A percentile compares a stretch with the other conserved stretches of the same genome.
Conservation (phyloP, 2,113 vertebrate genomes). For the Lates calcarifer region DNA sequence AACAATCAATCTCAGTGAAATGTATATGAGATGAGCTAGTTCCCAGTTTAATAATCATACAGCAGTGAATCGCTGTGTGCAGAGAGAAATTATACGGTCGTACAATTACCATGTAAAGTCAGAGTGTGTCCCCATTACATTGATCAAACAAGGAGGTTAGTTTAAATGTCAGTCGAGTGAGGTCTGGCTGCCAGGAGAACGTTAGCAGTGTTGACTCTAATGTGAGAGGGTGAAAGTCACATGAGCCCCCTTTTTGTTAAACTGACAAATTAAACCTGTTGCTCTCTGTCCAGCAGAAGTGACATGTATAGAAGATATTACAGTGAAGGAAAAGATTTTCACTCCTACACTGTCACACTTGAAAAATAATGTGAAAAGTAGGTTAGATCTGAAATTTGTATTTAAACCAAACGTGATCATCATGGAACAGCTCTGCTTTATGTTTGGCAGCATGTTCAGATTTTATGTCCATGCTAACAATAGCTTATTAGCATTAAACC, state of each 20-base stretch:
- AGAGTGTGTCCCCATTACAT: not conserved
- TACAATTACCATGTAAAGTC: conserved; percentile 30
- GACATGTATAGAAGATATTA: conserved; percentile 18
- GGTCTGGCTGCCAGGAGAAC: not conserved
- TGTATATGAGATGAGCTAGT: not conserved
- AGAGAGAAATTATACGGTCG: conserved; percentile 10
- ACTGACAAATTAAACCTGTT: conserved; percentile 17
- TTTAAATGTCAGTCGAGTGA: conserved; percentile 12
- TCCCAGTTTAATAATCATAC: conserved; percentile 17
- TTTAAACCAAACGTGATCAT: not conserved
- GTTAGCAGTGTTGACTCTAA: not conserved
- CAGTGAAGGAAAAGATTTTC: not conserved
- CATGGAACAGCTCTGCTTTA: not conserved
- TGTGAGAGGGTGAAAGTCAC: not conserved
- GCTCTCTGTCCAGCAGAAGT: not conserved
- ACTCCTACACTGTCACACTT: not conserved
- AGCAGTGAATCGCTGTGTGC: conserved; percentile 4
- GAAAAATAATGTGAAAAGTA: conserved; percentile 26
- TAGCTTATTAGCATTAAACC: too few relatives aligned
- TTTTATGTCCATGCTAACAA: too few relatives aligned
- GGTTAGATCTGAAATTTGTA: conserved; percentile 2
- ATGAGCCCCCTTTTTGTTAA: not conserved
- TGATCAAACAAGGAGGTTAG: conserved; percentile 20
- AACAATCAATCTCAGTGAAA: conserved; percentile 28
- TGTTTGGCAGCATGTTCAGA: too few relatives aligned